Percentiles rank a stretch among this genome's conserved stretches.
Evolutionary conservation across 2,888 invertebrate genomes (phyloP).

Genomic region (Pristionchus arcanus): DNA sequence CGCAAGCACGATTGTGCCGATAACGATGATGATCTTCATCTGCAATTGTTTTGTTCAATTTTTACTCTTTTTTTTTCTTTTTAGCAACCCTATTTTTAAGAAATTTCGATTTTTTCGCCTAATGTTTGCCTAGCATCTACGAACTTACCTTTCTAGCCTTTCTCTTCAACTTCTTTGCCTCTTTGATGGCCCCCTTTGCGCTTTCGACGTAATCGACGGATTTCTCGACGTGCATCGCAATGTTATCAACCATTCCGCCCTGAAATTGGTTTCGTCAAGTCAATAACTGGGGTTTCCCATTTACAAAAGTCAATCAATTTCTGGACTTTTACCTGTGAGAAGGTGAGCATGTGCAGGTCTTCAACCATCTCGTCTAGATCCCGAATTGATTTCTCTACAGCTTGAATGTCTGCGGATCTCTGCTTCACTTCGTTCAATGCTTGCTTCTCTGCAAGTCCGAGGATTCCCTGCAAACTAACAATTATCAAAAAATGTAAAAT

Average conservation of each 20-base stretch:
- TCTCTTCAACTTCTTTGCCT: constrained; percentile 29
- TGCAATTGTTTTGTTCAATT: no score
- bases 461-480: not conserved
- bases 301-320: no score
- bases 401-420: not conserved
- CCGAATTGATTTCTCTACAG: constrained; percentile 21
- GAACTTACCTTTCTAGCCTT: not conserved
- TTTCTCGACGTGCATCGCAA: not conserved
- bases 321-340: constrained; percentile 44
- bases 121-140: no score
- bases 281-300: no score
- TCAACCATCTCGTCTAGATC: constrained; percentile 48
- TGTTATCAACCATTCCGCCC: constrained; percentile 50
- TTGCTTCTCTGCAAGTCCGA: not conserved
- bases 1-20: constrained; percentile 37
- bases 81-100: no score
- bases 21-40: constrained; percentile 41
- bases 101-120: no score
- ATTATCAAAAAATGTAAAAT: no score
- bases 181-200: not conserved
- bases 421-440: not conserved
- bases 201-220: not conserved
- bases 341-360: constrained; percentile 17
- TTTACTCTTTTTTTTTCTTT: no score
- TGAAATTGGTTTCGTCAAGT: not conserved